Base-by-base conservation (phyloP, 2,797 vertebrate genomes). In the Gymnothorax javanicus region DNA sequence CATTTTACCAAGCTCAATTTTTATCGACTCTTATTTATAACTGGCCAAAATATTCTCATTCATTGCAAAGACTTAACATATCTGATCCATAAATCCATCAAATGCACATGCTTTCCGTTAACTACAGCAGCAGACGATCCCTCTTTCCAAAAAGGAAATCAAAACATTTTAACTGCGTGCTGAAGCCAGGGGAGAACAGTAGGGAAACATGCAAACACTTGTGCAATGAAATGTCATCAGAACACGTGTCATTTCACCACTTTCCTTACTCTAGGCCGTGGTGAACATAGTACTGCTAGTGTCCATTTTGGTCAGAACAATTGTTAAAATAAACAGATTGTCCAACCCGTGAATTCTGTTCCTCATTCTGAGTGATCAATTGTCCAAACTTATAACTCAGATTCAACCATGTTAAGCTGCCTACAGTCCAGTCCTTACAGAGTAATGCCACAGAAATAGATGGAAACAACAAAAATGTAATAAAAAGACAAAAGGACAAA, bases 161-260 rank as follows among this genome's bases (percentile, higher is more conserved):
- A 9, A 69, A 69, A 54, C 27, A 73, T 54, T 84, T 5, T 62
- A 33, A 57, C 73, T 33, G 17, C 73, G 57, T 54, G 43, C 17
- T 64, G 20, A 57, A 85, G 59, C 25, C 13, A 8, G 62, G 23
- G 52, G 4, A 67, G 73, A 77, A 58, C 50, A 67, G 43, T 54
- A 43, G 56, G 71, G 43, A n/a, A 56, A 77, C 87, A 87, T 87
- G 87, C 87, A 87, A 27, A 81, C 59, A 69, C 59, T 15, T 87
- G 71, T 43, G 69, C 83, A 54, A 27, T 87, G 43, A 79, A 79
- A 87, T 43, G n/a, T 11, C n/a, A 71, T 43, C 71, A 33, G 3
- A 11, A 75, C 71, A 43, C 43, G 9, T 13, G 43, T 75, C 27
- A 11, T 33, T 43, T 75, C 25, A 75, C 11, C 12, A 13, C 71